A percentile compares a stretch with the other conserved stretches of the same genome.
Conservation (phyloP, 2,888 invertebrate species). For the Coronaproctus castanopsis region DNA sequence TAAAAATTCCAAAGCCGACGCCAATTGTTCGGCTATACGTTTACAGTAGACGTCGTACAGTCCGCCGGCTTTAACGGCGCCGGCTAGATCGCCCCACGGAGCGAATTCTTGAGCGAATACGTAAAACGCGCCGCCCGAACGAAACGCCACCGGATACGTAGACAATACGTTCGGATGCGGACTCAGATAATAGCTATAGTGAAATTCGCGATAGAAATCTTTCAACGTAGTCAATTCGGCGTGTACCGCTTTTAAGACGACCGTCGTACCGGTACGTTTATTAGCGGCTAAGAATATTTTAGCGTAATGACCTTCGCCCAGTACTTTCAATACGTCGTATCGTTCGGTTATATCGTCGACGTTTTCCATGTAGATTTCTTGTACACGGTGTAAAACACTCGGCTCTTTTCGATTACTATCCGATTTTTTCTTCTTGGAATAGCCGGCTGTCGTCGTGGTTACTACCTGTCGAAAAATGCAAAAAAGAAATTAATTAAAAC, state of each 20-base stretch:
- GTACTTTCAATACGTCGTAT: slow-evolving; percentile 40
- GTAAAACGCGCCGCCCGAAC: slow-evolving; percentile 35
- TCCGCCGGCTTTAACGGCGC: slow-evolving; percentile 39
- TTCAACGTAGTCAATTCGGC: slow-evolving; percentile 35
- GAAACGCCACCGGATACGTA: slow-evolving; percentile 50
- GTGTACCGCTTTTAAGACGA: slow-evolving; percentile 47
- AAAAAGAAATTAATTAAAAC: no score
- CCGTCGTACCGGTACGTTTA: slow-evolving; percentile 36
- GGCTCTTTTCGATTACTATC: slow-evolving; percentile 13
- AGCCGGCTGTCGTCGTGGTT: no score
- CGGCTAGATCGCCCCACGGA: slow-evolving; percentile 45
- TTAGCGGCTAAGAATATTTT: slow-evolving; percentile 41
- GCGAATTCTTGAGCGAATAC: slow-evolving; percentile 53
- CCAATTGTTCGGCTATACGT: slow-evolving; percentile 41
- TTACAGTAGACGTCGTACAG: slow-evolving; percentile 40
- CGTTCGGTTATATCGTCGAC: slow-evolving; percentile 35
- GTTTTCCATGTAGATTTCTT: slow-evolving; percentile 33
- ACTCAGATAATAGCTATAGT: slow-evolving; percentile 54
- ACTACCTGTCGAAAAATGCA: no score
- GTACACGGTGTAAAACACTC: slow-evolving; percentile 30
- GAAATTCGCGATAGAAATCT: slow-evolving; percentile 53
- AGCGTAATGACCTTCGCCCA: slow-evolving; percentile 49
- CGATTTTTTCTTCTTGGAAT: slow-evolving; percentile 15
- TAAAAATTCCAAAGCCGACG: slow-evolving; percentile 56
- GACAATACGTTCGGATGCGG: slow-evolving; percentile 57